Evolutionary conservation across 1,140 invertebrate genomes (phyloP).

Genomic region (Teleopsis dalmanni): DNA sequence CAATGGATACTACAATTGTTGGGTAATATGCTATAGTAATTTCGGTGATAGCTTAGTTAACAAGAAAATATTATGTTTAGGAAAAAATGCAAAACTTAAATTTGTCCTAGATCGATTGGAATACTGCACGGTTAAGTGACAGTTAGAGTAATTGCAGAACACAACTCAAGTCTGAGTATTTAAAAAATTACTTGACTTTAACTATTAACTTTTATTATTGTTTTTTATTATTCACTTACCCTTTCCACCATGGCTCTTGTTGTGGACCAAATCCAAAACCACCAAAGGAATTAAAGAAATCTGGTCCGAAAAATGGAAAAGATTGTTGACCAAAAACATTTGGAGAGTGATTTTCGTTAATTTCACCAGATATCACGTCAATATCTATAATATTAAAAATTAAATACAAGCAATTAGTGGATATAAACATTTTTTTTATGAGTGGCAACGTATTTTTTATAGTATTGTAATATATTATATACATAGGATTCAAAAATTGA

Average conservation of each 20-base stretch:
- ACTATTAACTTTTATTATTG: background rate
- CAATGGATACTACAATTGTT: background rate
- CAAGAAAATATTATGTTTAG: background rate
- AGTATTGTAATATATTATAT: background rate
- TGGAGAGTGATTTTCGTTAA: constrained; percentile 27
- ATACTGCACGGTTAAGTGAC: background rate
- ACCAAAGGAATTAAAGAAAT: constrained; percentile 38
- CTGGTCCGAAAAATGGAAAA: constrained; percentile 40
- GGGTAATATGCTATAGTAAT: background rate
- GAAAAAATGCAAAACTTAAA: background rate
- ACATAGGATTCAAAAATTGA: background rate
- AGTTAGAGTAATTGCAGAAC: background rate
- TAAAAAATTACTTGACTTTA: background rate
- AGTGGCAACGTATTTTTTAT: background rate
- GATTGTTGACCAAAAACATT: constrained; percentile 37
- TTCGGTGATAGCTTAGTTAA: background rate
- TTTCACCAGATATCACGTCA: constrained; percentile 30
- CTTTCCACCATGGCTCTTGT: constrained; percentile 48
- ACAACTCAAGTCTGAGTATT: background rate
- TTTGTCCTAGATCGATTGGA: background rate
- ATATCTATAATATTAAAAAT: constrained; percentile 19
- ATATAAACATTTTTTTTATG: background rate
- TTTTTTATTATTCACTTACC: constrained; percentile 35
- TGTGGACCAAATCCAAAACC: constrained; percentile 30
- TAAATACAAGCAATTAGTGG: background rate